Evolutionary conservation across 2,888 invertebrate genomes (phyloP).

Genomic region (Sycophila texana): DNA sequence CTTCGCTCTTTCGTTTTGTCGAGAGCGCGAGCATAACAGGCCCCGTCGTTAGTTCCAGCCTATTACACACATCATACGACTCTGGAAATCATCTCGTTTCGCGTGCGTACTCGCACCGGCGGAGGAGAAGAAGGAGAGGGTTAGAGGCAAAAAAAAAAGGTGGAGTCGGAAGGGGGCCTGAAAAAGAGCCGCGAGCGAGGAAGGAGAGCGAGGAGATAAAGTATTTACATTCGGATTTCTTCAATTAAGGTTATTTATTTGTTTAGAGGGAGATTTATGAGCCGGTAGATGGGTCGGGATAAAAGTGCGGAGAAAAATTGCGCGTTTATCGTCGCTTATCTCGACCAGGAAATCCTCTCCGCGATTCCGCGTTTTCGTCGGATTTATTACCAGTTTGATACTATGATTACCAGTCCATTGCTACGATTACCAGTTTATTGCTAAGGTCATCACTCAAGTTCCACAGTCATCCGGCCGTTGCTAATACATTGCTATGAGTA

Average conservation of each 20-base stretch:
- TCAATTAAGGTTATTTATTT: constrained; percentile 40
- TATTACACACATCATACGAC: constrained; percentile 51
- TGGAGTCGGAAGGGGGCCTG: background rate
- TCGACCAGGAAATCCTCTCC: no score
- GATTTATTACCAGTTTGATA: no score
- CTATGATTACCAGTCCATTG: no score
- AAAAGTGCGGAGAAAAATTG: background rate
- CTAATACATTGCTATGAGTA: no score
- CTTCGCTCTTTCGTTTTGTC: background rate
- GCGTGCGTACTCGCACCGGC: background rate
- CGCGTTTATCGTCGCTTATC: no score
- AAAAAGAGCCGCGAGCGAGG: constrained; percentile 15
- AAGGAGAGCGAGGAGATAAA: constrained; percentile 18
- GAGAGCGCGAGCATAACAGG: constrained; percentile 6
- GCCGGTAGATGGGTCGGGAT: background rate
- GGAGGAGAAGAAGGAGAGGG: background rate
- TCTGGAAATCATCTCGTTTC: constrained; percentile 32
- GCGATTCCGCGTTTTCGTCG: no score
- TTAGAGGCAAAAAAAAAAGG: constrained; percentile 2
- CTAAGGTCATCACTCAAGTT: no score
- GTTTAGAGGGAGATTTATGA: background rate
- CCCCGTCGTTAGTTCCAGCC: constrained; percentile 48
- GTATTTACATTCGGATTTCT: constrained; percentile 46
- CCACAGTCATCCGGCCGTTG: no score
- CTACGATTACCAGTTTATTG: no score